Conservation (phyloP, 2,113 vertebrate genomes). For the Gobiocypris rarus region DNA sequence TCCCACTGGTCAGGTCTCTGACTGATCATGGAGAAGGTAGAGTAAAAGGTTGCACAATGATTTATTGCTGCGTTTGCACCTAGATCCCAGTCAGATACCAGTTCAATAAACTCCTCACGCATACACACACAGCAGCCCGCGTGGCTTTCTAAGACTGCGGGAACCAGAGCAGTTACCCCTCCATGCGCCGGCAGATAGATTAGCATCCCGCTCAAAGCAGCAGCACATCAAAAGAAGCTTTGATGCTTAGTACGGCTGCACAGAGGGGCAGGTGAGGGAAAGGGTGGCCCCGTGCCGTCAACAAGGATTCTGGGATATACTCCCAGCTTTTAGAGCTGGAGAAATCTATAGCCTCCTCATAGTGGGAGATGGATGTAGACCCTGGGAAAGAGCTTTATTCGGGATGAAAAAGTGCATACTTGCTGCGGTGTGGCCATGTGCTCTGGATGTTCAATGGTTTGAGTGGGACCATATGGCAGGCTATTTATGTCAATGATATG, state of each 20-base stretch:
- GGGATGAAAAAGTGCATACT: constrained; percentile 21
- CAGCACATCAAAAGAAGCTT: constrained; percentile 57
- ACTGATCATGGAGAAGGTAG: constrained; percentile 21
- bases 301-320: constrained; percentile 42
- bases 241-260: constrained; percentile 39
- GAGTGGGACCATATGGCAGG: not conserved
- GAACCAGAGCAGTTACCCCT: constrained; percentile 23
- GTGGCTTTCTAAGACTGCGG: constrained; percentile 8
- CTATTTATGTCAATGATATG: not conserved
- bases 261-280: constrained; percentile 36
- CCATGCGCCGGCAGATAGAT: constrained; percentile 46
- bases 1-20: constrained; percentile 13
- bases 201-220: constrained; percentile 56
- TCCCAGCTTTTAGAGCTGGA: constrained; percentile 42
- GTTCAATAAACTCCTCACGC: constrained; percentile 10
- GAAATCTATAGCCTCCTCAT: constrained; percentile 29
- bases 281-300: constrained; percentile 7
- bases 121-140: not conserved
- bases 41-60: constrained; percentile 1
- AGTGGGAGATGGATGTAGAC: constrained; percentile 12
- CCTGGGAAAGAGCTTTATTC: constrained; percentile 15
- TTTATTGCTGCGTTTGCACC: constrained; percentile 33
- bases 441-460: not conserved
- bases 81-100: constrained; percentile 24
- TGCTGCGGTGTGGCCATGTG: not conserved